These are phyloP conservation scores for Pedetes capensis DNA, from an alignment of 2,113 vertebrate species.

Conservation along the genomic window DNA sequence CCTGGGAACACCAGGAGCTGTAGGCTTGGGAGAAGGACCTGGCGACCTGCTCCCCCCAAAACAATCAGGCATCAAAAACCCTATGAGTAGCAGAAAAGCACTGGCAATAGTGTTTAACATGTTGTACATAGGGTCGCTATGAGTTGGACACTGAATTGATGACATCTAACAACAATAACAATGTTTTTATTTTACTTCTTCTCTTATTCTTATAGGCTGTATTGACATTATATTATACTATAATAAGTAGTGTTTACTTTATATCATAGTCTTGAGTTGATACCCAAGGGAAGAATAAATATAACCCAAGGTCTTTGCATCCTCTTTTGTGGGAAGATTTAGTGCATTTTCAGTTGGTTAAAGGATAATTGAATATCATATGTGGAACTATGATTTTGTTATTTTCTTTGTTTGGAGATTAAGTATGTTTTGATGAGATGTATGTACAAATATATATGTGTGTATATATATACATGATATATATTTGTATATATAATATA, in stretches of 20 bases:
- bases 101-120: too few species aligned
- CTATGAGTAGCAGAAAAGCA: too few species aligned
- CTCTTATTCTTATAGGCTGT: background rate
- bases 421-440: background rate
- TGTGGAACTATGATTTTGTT: background rate
- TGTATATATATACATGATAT: too few species aligned
- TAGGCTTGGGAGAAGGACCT: too few species aligned
- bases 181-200: background rate
- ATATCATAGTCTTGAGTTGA: background rate
- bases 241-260: background rate
- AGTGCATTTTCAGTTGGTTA: background rate
- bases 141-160: too few species aligned
- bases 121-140: too few species aligned
- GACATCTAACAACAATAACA: too few species aligned
- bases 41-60: too few species aligned
- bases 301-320: background rate
- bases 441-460: background rate
- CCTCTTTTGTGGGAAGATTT: background rate
- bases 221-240: background rate
- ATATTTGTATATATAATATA: too few species aligned
- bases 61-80: too few species aligned
- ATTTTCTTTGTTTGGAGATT: background rate
- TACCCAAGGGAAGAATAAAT: background rate
- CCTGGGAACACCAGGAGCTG: too few species aligned
- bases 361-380: background rate